Evolutionary conservation across 2,113 vertebrate species (phyloP).

Genomic region (Stomatorhinus ivindoensis): DNA sequence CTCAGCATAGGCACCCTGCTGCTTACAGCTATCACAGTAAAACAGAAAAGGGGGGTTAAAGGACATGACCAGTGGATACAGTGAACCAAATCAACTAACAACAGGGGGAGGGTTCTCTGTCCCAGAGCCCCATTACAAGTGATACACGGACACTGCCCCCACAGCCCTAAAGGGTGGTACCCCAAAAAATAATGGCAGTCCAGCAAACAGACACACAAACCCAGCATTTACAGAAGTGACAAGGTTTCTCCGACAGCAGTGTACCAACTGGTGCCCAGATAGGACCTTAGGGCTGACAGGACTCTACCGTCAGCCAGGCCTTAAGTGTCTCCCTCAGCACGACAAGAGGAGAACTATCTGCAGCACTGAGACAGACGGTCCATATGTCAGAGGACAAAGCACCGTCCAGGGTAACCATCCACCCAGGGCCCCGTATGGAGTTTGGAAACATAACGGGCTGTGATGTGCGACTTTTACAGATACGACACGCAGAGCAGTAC

Average conservation of each 20-base stretch:
- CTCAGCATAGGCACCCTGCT: conserved; percentile 83
- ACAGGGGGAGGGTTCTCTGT: neutral
- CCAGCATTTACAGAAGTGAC: neutral
- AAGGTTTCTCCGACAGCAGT: neutral
- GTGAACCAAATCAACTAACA: neutral
- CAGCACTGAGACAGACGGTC: neutral
- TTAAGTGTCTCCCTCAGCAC: neutral
- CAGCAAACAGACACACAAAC: neutral
- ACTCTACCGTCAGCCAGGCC: neutral
- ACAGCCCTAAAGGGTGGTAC: neutral
- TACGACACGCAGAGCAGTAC: neutral
- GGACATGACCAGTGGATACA: neutral
- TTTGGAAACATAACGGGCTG: neutral
- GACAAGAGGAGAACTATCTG: neutral
- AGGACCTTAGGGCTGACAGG: neutral
- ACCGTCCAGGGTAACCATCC: neutral
- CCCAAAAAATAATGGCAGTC: neutral
- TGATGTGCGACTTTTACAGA: neutral
- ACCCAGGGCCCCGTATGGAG: neutral
- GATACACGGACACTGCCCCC: neutral
- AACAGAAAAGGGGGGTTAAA: neutral
- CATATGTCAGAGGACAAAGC: neutral
- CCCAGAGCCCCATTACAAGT: neutral
- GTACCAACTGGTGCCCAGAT: neutral
- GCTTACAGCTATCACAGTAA: conserved; percentile 77